Conservation (phyloP, 2,888 invertebrate species). For the Drosophila demipolita region DNA sequence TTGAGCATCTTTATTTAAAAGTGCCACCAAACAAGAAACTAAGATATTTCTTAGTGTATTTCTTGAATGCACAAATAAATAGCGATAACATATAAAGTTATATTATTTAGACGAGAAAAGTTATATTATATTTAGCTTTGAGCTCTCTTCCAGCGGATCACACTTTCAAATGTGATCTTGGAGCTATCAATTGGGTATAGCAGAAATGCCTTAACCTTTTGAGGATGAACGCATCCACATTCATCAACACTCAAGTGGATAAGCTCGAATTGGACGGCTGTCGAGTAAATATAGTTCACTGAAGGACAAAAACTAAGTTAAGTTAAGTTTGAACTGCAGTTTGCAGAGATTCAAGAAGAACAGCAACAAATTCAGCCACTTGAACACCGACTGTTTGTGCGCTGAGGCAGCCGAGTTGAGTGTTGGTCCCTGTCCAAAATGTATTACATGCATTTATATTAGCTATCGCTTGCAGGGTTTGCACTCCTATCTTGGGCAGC, state of each 20-base stretch:
- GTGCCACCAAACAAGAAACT: background rate
- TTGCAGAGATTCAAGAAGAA: constrained; percentile 27
- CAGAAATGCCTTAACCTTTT: background rate
- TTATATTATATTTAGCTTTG: background rate
- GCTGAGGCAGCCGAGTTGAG: constrained; percentile 33
- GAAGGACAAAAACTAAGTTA: constrained; percentile 18
- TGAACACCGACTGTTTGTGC: constrained; percentile 26
- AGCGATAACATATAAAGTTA: background rate
- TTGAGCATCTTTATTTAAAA: background rate
- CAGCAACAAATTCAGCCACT: constrained; percentile 33
- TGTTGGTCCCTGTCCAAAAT: constrained; percentile 47
- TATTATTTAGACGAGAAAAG: no score
- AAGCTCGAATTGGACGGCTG: constrained; percentile 29
- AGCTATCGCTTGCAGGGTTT: constrained; percentile 59
- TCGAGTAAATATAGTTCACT: constrained; percentile 26
- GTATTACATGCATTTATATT: constrained; percentile 72
- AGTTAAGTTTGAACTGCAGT: constrained; percentile 25
- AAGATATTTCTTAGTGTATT: background rate
- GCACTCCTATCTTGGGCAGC: constrained; percentile 10
- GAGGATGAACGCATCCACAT: constrained; percentile 1
- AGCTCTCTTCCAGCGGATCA: background rate
- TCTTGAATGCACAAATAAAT: background rate
- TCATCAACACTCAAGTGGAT: constrained; percentile 9
- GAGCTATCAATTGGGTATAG: background rate
- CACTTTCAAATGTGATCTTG: background rate